phyloP scores from a whole-genome alignment of 2,888 invertebrate species.

The Acronicta alni region DNA sequence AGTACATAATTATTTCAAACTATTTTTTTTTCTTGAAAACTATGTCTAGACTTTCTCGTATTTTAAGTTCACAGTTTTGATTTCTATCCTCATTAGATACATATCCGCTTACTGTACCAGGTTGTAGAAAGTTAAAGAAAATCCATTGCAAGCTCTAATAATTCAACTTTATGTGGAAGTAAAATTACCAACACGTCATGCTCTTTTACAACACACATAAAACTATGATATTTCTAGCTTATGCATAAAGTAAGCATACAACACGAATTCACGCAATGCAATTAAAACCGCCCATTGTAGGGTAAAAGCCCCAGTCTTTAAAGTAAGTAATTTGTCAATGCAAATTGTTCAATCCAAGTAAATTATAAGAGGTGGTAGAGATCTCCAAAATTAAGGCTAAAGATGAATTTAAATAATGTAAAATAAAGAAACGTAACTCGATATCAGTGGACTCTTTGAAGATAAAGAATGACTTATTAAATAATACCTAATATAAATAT shows the following conservation, averaged over 20 bases:
- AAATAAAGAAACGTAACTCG: no score
- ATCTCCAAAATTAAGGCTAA: no score
- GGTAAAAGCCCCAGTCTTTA: conserved; percentile 27
- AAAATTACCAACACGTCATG: conserved; percentile 51
- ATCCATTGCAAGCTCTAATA: conserved; percentile 35
- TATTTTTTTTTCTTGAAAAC: no score
- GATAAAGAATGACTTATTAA: no score
- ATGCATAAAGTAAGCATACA: conserved; percentile 60
- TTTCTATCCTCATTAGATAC: no score
- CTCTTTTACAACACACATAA: conserved; percentile 55
- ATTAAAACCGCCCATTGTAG: conserved; percentile 51
- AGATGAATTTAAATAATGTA: no score
- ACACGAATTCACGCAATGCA: conserved; percentile 64
- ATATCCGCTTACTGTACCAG: neutral
- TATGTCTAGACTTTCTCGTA: neutral
- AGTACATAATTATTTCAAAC: no score
- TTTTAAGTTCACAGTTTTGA: neutral
- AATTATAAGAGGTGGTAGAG: no score
- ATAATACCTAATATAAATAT: no score
- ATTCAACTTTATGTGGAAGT: conserved; percentile 50
- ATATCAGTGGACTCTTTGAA: no score
- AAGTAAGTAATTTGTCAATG: neutral
- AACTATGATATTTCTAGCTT: conserved; percentile 59
- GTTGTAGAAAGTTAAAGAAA: conserved; percentile 22
- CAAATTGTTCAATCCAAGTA: neutral